Conservation (phyloP, 2,797 vertebrate species). For the Denticeps clupeoides region DNA sequence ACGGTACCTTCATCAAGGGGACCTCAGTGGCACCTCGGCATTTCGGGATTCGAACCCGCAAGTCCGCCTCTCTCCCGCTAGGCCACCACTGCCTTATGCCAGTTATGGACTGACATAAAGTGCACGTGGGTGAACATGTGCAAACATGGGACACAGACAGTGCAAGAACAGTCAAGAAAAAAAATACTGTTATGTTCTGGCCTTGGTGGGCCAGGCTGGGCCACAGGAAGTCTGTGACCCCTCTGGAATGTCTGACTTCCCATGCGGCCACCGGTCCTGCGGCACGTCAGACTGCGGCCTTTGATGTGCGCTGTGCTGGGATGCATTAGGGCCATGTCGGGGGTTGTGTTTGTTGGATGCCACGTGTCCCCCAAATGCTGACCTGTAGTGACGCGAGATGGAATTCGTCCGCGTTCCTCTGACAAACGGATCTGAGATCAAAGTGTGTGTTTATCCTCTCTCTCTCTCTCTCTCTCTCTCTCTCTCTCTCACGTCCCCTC, state of each 20-base stretch:
- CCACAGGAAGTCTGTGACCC: constrained; percentile 24
- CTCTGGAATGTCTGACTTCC: constrained; percentile 22
- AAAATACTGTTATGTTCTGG: neutral
- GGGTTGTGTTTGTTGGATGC: neutral
- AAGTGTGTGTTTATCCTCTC: too few species aligned
- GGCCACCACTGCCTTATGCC: too few species aligned
- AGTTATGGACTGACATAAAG: too few species aligned
- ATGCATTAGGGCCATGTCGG: neutral
- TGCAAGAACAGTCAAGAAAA: too few species aligned
- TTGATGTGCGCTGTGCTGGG: neutral
- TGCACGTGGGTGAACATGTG: too few species aligned
- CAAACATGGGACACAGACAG: too few species aligned
- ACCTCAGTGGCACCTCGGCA: too few species aligned
- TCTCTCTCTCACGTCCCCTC: constrained; percentile 11
- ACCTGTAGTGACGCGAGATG: neutral
- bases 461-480: constrained; percentile 21
- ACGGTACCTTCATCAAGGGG: too few species aligned
- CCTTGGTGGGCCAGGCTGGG: constrained; percentile 10
- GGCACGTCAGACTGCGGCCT: constrained; percentile 8
- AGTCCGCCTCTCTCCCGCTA: too few species aligned
- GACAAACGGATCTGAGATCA: neutral
- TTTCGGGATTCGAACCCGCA: too few species aligned
- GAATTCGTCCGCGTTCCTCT: constrained; percentile 13
- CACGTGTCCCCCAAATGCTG: constrained; percentile 5
- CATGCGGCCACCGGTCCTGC: constrained; percentile 2